Evolutionary conservation across 2,113 vertebrate species (phyloP), one percentile per base, ranked within the genome.

Genomic region (Leuciscus idus): DNA sequence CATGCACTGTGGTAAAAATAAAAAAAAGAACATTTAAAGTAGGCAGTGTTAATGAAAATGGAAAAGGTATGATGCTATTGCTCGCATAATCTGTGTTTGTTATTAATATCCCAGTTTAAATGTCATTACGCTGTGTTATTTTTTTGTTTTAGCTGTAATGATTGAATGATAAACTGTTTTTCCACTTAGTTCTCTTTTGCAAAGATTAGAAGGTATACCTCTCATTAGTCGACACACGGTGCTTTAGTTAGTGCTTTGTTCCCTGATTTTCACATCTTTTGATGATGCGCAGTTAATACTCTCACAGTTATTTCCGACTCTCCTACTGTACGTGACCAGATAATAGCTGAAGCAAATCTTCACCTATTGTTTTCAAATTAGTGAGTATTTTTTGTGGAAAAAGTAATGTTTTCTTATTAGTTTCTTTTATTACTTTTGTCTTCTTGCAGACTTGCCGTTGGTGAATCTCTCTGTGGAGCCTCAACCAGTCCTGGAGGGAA

Each of bases 391-490:
- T 21, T 4, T 55, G 6, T 28, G 52, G 26, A 10, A 77, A 75
- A 15, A 19, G 28, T 17, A 6, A 55, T 11, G 21, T 82, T 62
- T 81, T 30, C 13, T 39, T 28, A 62, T 48, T 13, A 8, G 11
- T 46, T 72, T 52, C 2, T 50, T 64, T 36, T 30, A 12, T 91
- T 88, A 4, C 92, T 84, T n/a, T 52, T 72, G 81, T 85, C 17
- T 85, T 26, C 3, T 90, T 90, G 80, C 94, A 99, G 98, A 99
- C 90, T 96, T 98, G 0, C 98, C 98, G 0, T 95, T 98, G 72
- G 98, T 99, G 89, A 99, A 99, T 92, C 94, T 99, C 77, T 97
- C 98, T 0, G 97, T 98, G 93, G 98, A 99, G 87, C 98, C 98
- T 0, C 98, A 99, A 92, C 97, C 98, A 0, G 95, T 99, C 76